Base-by-base conservation (phyloP, 1,140 invertebrate species). In the Vollenhovia emeryi region DNA sequence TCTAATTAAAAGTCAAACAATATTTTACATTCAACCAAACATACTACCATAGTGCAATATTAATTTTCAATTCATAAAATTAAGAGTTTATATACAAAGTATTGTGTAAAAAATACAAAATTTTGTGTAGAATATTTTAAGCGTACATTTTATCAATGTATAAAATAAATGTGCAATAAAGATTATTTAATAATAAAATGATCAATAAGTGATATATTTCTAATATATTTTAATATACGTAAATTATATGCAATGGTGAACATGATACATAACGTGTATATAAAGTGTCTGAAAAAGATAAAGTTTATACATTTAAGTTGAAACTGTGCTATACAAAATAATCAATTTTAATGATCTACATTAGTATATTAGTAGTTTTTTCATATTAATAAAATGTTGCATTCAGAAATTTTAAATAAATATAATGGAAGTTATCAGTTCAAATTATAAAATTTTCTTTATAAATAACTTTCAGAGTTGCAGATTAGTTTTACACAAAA, bases 341-440 rank as follows among this genome's bases (percentile, higher is more conserved):
- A 66, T 43, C 6, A 21, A 33, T 36, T 76, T 30, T 59, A 59
- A 40, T 60, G 27, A 66, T 79, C 0, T 24, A 36, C n/a, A 43
- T 75, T 52, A 57, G 15, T 50, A 50, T 50, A 15, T 50, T 5
- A 18, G 2, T 11, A 18, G n/a, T n/a, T 21, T 36, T 52, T 48
- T 30, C n/a, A 48, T 18, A 68, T n/a, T n/a, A n/a, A n/a, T 9
- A 0, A 45, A 48, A 55, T 8, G 50, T 50, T 30, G 9, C 24
- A 45, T 36, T 64, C 0, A 66, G 52, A 87, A 60, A 83, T 43
- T 9, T 83, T 83, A 50, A 83, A 55, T 55, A 74, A 66, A 60
- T 86, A 80, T 64, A 82, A 27, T 76, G 0, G 9, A 59, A 40
- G n/a, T 24, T 74, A 57, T 75, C 4, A 52, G 11, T 48, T 48